Conservation (phyloP, 2,113 vertebrate species). For the Pimephales promelas region DNA sequence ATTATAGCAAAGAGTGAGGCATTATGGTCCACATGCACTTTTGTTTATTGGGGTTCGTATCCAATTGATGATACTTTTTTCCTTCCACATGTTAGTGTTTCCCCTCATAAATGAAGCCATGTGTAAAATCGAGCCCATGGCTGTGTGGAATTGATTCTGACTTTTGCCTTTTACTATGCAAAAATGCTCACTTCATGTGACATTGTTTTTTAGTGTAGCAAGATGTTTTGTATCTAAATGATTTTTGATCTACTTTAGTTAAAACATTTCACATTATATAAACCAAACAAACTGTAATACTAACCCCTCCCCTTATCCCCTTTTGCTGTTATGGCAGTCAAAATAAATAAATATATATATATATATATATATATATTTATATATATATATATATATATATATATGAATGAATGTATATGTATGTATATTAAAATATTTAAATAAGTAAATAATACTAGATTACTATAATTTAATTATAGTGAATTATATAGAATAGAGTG, state of each 20-base stretch:
- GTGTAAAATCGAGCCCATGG: conserved; percentile 15
- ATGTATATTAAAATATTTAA: too few species aligned
- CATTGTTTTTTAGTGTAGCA: neutral
- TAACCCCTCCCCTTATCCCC: neutral
- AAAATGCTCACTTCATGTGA: too few species aligned
- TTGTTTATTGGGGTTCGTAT: neutral
- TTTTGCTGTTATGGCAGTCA: neutral
- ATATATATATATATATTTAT: neutral
- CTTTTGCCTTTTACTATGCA: neutral
- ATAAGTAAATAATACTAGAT: too few species aligned
- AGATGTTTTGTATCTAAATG: neutral
- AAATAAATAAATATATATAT: neutral
- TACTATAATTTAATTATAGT: too few species aligned
- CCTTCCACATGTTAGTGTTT: conserved; percentile 55
- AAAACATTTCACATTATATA: neutral
- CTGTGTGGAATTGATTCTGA: conserved; percentile 8
- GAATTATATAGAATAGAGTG: too few species aligned
- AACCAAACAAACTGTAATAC: neutral
- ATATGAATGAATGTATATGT: too few species aligned
- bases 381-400: neutral
- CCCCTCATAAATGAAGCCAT: conserved; percentile 48
- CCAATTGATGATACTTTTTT: neutral
- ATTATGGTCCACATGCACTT: neutral
- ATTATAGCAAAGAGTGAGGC: conserved; percentile 20
- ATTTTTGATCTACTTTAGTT: neutral